A percentile compares a stretch with the other conserved stretches of the same genome.
These are phyloP conservation scores for Melanotaenia duboulayi DNA, from an alignment of 2,113 vertebrate genomes.

Conservation along the genomic window DNA sequence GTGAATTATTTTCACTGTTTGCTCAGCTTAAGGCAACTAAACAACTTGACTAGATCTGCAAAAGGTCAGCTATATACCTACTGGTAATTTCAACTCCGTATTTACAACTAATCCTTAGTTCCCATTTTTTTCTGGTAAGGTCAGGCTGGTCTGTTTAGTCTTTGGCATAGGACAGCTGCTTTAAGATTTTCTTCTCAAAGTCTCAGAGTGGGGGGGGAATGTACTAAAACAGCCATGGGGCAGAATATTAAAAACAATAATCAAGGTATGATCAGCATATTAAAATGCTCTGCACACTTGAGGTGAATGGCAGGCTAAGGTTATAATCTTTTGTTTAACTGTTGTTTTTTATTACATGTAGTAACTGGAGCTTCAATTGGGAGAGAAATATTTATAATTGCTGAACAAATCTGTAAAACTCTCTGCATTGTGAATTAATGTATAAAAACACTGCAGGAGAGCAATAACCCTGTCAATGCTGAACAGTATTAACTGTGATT, in stretches of 20 bases:
- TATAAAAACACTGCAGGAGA: not conserved
- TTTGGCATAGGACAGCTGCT: not conserved
- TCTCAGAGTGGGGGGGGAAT: not conserved
- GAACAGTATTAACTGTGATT: not conserved
- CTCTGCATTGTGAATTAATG: not conserved
- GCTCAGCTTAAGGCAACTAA: no score
- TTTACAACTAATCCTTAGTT: not conserved
- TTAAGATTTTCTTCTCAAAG: not conserved
- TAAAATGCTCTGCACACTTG: not conserved
- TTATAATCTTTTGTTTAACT: not conserved
- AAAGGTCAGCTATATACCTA: not conserved
- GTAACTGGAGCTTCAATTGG: not conserved
- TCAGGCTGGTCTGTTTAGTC: not conserved
- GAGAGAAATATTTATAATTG: not conserved
- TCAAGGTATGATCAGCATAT: not conserved
- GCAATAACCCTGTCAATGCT: not conserved
- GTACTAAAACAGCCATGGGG: not conserved
- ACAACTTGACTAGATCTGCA: no score
- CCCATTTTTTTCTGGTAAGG: not conserved
- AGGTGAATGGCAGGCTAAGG: not conserved
- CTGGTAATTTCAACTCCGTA: not conserved
- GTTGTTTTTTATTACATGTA: not conserved
- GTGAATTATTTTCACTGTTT: no score
- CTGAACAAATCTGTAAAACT: not conserved
- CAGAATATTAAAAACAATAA: not conserved